phyloP scores from a whole-genome alignment of 2,113 vertebrate species.

The Panthera uncia region DNA sequence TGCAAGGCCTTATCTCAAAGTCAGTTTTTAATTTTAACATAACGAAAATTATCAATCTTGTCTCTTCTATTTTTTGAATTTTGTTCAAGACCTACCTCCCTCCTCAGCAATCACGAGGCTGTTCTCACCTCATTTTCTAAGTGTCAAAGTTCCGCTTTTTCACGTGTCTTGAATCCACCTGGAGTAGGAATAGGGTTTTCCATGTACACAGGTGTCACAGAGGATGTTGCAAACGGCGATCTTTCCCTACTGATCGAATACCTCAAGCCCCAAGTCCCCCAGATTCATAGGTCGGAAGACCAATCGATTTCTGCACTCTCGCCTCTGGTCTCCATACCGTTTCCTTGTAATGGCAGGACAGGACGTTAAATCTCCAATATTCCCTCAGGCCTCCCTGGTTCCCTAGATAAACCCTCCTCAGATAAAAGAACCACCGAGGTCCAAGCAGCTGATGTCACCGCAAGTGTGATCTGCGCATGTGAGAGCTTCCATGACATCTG shows the following conservation, averaged over 20 bases:
- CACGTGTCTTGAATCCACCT: not conserved
- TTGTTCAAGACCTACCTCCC: no score
- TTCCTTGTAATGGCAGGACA: no score
- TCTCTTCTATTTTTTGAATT: not conserved
- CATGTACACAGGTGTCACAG: not conserved
- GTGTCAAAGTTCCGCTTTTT: not conserved
- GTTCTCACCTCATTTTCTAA: accelerated
- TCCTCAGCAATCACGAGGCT: not conserved
- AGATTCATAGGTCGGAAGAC: not conserved
- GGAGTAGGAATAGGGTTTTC: not conserved
- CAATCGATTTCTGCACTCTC: not conserved
- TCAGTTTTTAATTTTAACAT: not conserved
- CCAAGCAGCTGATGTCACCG: no score
- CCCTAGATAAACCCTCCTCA: no score
- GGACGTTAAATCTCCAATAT: no score
- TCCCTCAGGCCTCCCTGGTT: no score
- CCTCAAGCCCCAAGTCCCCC: not conserved
- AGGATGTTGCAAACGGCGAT: not conserved
- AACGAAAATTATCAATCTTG: accelerated
- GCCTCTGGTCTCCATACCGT: no score
- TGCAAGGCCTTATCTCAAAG: not conserved
- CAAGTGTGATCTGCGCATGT: no score
- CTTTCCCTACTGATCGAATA: not conserved
- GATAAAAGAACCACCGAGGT: no score
- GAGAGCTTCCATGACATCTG: no score